Evolutionary conservation across 2,113 vertebrate genomes (phyloP), one percentile per base, ranked within the genome.

Genomic region (Phodopus roborovskii): DNA sequence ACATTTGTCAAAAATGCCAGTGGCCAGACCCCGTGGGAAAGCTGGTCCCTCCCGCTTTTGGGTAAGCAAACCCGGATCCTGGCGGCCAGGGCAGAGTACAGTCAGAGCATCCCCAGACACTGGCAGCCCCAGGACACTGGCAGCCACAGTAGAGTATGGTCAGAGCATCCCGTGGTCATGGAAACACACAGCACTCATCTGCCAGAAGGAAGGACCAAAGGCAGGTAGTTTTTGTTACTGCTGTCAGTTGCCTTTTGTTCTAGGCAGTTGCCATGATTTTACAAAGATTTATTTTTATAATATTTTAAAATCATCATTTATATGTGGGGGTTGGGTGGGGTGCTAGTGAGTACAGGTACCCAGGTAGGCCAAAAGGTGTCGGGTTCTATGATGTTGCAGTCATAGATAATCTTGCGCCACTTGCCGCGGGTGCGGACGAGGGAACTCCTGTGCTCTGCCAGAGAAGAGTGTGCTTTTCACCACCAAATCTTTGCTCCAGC

Each of bases 111-210:
- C 53, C 48, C 36, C n/a, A 56, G 58, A 19, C 1, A 4, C 28
- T 26, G 26, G 7, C 5, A 15, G 53, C 17, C 11, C 7, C 0
- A 26, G 56, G 58, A 19, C 1, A 4, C 28, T 26, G 26, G 7
- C 5, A 15, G 53, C 17, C 11, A 10, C 0, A 26, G 56, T 28
- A 7, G 7, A 24, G 19, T 0, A 5, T 2, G 66, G 1, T 42
- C 78, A 77, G 28, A 66, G 11, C 5, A 36, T 7, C 39, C 28
- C 26, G 12, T 33, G 50, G 71, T 77, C 26, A 48, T 56, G 36
- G 11, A 71, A 84, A 42, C 7, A 24, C 2, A 20, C 5, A 33
- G 64, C 62, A 12, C 22, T 70, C 39, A 45, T 7, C 48, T 45
- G 15, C 20, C 4, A 3, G 33, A 88, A 60, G 19, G n/a, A 8